Evolutionary conservation across 23 tunicate genomes (phyloP).

Genomic region (Styela clava): DNA sequence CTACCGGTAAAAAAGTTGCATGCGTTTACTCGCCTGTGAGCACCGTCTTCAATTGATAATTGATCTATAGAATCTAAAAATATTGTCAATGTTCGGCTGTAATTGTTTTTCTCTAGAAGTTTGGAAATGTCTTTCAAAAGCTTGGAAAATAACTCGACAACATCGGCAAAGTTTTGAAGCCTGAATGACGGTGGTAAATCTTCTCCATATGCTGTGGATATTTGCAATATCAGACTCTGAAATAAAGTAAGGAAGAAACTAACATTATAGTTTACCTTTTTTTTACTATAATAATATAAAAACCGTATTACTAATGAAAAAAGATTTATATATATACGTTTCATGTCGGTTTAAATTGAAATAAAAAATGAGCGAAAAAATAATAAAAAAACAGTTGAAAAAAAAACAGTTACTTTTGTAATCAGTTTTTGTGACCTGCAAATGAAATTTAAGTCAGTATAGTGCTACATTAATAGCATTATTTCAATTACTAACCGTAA

Average conservation of each 20-base stretch:
- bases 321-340: too few species aligned
- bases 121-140: constrained; percentile 29
- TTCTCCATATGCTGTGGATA: constrained; percentile 28
- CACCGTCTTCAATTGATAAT: constrained; percentile 55
- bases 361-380: too few species aligned
- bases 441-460: too few species aligned
- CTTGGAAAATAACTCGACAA: constrained; percentile 43
- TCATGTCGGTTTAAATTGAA: too few species aligned
- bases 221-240: constrained; percentile 67
- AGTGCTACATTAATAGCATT: too few species aligned
- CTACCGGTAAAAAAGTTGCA: not conserved
- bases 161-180: constrained; percentile 50
- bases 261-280: not conserved
- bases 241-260: too few species aligned
- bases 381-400: not conserved
- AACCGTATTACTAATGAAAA: not conserved
- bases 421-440: too few species aligned
- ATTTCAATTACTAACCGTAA: constrained; percentile 72
- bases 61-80: constrained; percentile 85
- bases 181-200: constrained; percentile 39
- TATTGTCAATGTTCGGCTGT: constrained; percentile 25
- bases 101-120: constrained; percentile 3
- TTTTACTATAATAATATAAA: not conserved
- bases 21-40: constrained; percentile 59
- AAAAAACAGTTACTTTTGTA: not conserved